phyloP scores from a whole-genome alignment of 2,113 vertebrate species.

The Corydoras sp. region DNA sequence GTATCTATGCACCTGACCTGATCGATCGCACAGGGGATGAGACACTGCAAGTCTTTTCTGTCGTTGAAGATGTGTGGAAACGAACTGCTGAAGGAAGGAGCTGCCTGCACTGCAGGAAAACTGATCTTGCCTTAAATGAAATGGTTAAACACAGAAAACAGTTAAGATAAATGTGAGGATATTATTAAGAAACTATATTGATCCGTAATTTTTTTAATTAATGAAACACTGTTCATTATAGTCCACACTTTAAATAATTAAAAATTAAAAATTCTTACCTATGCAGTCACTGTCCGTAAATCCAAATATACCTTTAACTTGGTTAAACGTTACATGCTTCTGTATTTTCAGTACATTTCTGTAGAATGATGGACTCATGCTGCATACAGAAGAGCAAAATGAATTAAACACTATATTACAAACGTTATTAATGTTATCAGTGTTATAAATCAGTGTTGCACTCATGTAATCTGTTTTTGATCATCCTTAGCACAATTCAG shows the following conservation, averaged over 20 bases:
- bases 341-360: conserved; percentile 88
- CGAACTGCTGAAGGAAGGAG: conserved; percentile 90
- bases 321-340: conserved; percentile 97
- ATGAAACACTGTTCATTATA: no score
- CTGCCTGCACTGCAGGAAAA: conserved; percentile 94
- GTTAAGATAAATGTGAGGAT: no score
- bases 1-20: conserved; percentile 67
- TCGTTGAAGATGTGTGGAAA: conserved; percentile 89
- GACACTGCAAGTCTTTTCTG: conserved; percentile 83
- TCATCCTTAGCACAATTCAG: no score
- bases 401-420: not conserved
- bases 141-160: not conserved
- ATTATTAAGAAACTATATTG: no score
- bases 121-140: conserved; percentile 84
- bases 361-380: conserved; percentile 82
- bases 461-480: no score
- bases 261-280: conserved; percentile 61
- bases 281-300: conserved; percentile 97
- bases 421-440: no score
- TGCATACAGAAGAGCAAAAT: conserved; percentile 48
- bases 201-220: no score
- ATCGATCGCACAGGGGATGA: conserved; percentile 96
- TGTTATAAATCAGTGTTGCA: not conserved
- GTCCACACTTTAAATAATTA: no score
- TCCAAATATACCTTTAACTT: conserved; percentile 97